Evolutionary conservation across 30 jellyfish, hydroid and myxozoan genomes (phyloP), one percentile per base, ranked within the genome.

Genomic region (Cassiopea andromeda): DNA sequence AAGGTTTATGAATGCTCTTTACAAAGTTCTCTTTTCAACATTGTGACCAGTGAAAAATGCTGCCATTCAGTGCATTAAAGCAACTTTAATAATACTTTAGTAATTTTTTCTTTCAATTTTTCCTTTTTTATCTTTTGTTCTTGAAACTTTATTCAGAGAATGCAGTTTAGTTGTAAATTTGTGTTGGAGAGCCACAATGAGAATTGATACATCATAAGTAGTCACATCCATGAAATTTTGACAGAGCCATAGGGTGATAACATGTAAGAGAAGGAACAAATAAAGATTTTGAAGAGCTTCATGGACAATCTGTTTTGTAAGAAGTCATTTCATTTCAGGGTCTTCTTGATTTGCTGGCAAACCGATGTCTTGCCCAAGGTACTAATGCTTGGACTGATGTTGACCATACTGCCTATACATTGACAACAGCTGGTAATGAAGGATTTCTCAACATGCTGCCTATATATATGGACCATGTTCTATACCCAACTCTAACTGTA

Each of bases 331-430:
- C 45, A 43, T 84, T 82, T 60, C 68, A 96, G 99, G 99, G 99
- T 2, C 85, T 96, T 90, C 97, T 96, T 2, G 99, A 96, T 74
- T 59, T 92, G 83, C 93, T 88, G 89, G 99, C 99, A 7, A 96
- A 96, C 77, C 91, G 99, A 43, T 96, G 99, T 66, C 92, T 96
- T 18, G 99, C 99, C 19, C 99, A 96, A 85, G 99, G 99, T 7
- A 96, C 99, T 0, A 96, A 96, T 93, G 99, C 99, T 5, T 96
- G 99, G 99, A 96, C 99, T 3, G 98, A 90, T 66, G 93, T 94
- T 19, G 99, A 96, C 68, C 98, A 93, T 75, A 96, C 99, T 1
- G 80, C 97, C 64, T 96, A 96, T 77, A 96, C 99, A 14, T 75
- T 96, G 88, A 92, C 98, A 10, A 96, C 99, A 0, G 99, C 99